Evolutionary conservation across 23 tunicate genomes (phyloP).

Genomic region (Oikopleura dioica): DNA sequence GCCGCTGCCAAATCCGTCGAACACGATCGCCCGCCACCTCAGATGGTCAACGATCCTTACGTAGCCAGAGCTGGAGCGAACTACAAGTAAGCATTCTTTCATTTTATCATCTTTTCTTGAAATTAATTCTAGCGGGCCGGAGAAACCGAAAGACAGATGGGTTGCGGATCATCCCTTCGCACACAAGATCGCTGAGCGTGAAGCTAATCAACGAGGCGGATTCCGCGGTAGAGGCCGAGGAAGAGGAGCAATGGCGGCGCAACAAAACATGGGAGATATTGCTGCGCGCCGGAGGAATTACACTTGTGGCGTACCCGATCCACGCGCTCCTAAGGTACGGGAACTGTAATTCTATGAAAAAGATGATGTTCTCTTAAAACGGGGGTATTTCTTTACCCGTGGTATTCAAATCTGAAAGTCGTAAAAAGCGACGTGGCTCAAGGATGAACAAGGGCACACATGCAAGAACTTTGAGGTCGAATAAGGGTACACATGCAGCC

Average conservation of each 20-base stretch:
- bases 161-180: not conserved
- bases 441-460: too few species aligned
- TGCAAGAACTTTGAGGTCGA: too few species aligned
- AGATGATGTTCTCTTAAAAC: too few species aligned
- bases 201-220: not conserved
- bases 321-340: not conserved
- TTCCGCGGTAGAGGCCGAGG: not conserved
- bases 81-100: too few species aligned
- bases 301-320: not conserved
- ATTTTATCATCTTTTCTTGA: too few species aligned
- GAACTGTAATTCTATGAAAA: too few species aligned
- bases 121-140: too few species aligned
- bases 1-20: too few species aligned
- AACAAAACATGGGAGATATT: not conserved
- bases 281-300: not conserved
- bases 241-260: not conserved
- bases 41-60: not conserved
- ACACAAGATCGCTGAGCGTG: not conserved
- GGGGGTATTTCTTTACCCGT: too few species aligned
- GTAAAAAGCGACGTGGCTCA: too few species aligned
- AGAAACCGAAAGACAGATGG: not conserved
- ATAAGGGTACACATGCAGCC: too few species aligned
- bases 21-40: not conserved
- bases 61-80: not conserved
- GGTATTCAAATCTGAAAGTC: too few species aligned